phyloP scores from a whole-genome alignment of 2,797 vertebrate species.

The Florisuga fusca region DNA sequence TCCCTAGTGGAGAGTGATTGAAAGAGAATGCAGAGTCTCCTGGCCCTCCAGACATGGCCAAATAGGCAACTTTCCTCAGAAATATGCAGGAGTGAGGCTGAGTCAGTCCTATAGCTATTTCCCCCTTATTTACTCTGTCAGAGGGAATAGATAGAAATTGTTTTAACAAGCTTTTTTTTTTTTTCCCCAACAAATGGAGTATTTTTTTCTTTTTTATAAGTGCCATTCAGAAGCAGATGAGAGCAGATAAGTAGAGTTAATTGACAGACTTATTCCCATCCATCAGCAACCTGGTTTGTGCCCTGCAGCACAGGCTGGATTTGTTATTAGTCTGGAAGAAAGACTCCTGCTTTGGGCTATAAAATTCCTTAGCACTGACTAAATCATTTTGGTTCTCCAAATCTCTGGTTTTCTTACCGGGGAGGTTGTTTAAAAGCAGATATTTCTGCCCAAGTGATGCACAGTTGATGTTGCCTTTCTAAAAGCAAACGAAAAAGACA shows the following conservation, averaged over 20 bases:
- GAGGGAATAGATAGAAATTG: background rate
- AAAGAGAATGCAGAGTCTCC: background rate
- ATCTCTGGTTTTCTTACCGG: background rate
- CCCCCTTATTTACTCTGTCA: background rate
- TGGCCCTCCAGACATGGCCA: background rate
- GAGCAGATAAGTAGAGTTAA: background rate
- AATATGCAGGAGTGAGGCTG: background rate
- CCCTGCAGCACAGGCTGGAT: background rate
- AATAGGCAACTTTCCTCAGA: background rate
- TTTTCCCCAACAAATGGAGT: background rate
- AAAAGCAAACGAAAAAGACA: background rate
- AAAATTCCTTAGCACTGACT: background rate
- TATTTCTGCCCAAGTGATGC: background rate
- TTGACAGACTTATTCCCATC: background rate
- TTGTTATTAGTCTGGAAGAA: background rate
- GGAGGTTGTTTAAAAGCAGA: background rate
- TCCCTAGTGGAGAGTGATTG: background rate
- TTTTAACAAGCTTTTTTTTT: background rate
- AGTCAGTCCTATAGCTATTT: background rate
- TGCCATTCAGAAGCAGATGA: background rate
- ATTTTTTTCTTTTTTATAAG: background rate
- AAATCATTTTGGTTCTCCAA: background rate
- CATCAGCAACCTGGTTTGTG: background rate
- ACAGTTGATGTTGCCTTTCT: background rate
- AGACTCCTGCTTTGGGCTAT: background rate